These are phyloP conservation scores for Macrosteles quadrilineatus DNA, from an alignment of 1,140 invertebrate species.

Conservation along the genomic window DNA sequence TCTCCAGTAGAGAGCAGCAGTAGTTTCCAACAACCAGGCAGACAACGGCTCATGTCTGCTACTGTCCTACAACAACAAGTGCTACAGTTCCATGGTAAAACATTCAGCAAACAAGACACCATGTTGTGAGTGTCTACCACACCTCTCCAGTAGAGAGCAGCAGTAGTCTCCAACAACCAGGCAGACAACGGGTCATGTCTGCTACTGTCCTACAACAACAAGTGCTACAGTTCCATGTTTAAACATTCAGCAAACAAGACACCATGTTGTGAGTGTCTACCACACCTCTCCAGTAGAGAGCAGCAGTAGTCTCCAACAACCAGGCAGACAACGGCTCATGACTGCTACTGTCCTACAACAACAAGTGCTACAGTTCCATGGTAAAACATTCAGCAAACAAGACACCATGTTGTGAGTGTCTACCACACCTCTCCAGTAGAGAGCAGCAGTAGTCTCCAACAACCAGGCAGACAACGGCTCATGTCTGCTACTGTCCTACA, in stretches of 20 bases:
- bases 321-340: not conserved
- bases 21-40: conserved; percentile 42
- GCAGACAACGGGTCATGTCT: not conserved
- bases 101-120: conserved; percentile 55
- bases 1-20: conserved; percentile 58
- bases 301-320: conserved; percentile 49
- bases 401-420: conserved; percentile 54
- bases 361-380: too few species aligned
- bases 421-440: conserved; percentile 58
- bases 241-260: conserved; percentile 55
- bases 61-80: too few species aligned
- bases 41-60: too few species aligned
- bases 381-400: conserved; percentile 55
- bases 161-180: conserved; percentile 46
- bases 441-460: conserved; percentile 51
- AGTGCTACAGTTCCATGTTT: too few species aligned
- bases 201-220: too few species aligned
- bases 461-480: not conserved
- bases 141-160: conserved; percentile 58
- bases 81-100: too few species aligned
- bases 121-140: conserved; percentile 54
- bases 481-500: too few species aligned
- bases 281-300: conserved; percentile 57
- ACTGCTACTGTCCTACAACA: too few species aligned
- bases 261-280: conserved; percentile 55